Evolutionary conservation across 2,797 vertebrate genomes (phyloP).

Genomic region (Tauraco hartlaubi): DNA sequence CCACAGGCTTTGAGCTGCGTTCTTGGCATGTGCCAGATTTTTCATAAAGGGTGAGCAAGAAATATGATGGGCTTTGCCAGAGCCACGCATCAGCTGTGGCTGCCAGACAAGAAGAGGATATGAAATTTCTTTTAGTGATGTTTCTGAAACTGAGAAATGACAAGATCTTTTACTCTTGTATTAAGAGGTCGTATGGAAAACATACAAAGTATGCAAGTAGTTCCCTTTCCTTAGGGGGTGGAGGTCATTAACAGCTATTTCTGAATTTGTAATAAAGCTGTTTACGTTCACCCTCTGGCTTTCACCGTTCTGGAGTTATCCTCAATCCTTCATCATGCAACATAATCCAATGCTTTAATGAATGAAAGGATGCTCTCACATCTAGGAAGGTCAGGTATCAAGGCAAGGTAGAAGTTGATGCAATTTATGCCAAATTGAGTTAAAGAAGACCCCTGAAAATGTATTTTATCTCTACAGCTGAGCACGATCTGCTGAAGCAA

Average conservation of each 20-base stretch:
- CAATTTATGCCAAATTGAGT: neutral
- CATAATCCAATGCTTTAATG: neutral
- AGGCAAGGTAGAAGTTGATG: neutral
- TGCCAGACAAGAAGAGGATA: neutral
- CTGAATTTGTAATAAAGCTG: neutral
- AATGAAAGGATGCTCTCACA: neutral
- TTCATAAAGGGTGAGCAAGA: neutral
- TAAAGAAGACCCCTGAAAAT: neutral
- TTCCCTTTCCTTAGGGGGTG: neutral
- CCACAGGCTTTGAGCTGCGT: neutral
- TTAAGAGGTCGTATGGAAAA: neutral
- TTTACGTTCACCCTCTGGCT: neutral
- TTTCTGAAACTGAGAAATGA: neutral
- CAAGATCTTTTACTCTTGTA: neutral
- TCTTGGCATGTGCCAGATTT: fast-evolving
- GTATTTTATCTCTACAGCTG: neutral
- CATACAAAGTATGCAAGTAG: neutral
- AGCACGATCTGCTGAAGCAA: neutral
- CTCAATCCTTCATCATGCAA: neutral
- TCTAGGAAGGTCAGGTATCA: neutral
- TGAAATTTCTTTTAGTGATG: neutral
- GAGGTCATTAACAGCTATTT: neutral
- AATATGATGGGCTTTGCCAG: neutral
- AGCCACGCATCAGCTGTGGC: neutral
- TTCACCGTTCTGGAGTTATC: neutral